Evolutionary conservation across 2,797 vertebrate genomes (phyloP).

Genomic region (Serranus cabrilla): DNA sequence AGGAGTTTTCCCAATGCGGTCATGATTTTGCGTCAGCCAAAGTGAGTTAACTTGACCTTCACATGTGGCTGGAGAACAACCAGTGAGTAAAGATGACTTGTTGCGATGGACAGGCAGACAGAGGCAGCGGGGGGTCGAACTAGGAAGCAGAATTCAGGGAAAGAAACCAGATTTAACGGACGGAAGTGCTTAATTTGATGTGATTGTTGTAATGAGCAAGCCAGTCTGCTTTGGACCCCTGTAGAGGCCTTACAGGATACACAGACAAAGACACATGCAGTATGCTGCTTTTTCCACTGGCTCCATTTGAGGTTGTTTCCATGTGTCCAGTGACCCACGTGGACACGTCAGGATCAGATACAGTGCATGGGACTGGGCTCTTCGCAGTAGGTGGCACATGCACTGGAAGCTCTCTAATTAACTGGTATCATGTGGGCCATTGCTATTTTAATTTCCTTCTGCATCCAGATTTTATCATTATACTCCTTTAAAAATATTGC

Average conservation of each 20-base stretch:
- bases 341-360: constrained; percentile 11
- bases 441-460: not conserved
- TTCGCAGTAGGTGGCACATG: constrained; percentile 3
- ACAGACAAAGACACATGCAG: constrained; percentile 25
- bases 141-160: constrained; percentile 36
- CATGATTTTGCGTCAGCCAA: not conserved
- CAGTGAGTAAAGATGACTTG: constrained; percentile 50
- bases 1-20: not conserved
- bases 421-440: not conserved
- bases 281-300: not conserved
- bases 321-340: constrained; percentile 30
- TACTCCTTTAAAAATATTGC: too few species aligned
- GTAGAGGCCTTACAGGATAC: constrained; percentile 36
- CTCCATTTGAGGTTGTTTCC: constrained; percentile 23
- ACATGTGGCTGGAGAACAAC: constrained; percentile 53
- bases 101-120: constrained; percentile 45
- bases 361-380: not conserved
- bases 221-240: constrained; percentile 31
- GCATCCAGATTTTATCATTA: too few species aligned
- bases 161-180: constrained; percentile 38
- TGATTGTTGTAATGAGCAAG: constrained; percentile 79
- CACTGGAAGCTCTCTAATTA: not conserved
- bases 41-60: constrained; percentile 50
- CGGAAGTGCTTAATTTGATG: constrained; percentile 71
- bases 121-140: constrained; percentile 48